Base-by-base conservation (phyloP, 2,113 vertebrate genomes). In the Puffinus mauretanicus region DNA sequence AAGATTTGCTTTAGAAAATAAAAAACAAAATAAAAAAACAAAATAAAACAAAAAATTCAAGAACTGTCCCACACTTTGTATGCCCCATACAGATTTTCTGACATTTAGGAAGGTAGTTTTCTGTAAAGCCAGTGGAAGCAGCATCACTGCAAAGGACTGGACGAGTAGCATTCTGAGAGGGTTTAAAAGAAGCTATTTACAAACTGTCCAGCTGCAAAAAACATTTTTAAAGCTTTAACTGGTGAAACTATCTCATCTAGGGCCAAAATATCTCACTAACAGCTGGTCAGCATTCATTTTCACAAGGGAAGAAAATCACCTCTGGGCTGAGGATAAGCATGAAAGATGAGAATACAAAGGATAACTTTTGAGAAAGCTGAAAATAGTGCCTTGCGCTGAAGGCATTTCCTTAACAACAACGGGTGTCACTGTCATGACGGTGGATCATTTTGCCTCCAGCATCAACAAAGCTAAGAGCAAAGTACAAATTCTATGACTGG, bases 371-470 rank as follows among this genome's bases (percentile, higher is more conserved):
- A 91, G 73, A 72, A 91, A 78, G 70, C 42, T 79, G 75, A 77
- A 83, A 93, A 86, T 32, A 90, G 61, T 24, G 64, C 67, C 76
- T 88, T 47, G 57, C 8, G 3, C 82, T 78, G 82, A 96, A 94
- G 85, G 67, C 85, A 83, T 52, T 94, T 96, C 71, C 82, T 86
- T 60, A 85, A 83, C 73, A 86, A 62, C 90, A 92, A 47, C 0
- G 21, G 11, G 51, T 58, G 76, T 73, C 88, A 80, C 82, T 93
- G 76, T 72, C 70, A 70, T 42, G 55, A 83, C 2, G 2, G 40
- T 44, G 83, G 36, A 21, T 90, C 61, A 73, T 94, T 96, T 90
- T 82, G 82, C 95, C 92, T 96, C 78, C 61, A 93, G 95, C 92
- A 95, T 78, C 95, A 93, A 95, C 89, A 93, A 58, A 94, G 42